A percentile compares a stretch with the other conserved stretches of the same genome.
Evolutionary conservation across 2,797 vertebrate genomes (phyloP).

Genomic region (Sebastes cheni): DNA sequence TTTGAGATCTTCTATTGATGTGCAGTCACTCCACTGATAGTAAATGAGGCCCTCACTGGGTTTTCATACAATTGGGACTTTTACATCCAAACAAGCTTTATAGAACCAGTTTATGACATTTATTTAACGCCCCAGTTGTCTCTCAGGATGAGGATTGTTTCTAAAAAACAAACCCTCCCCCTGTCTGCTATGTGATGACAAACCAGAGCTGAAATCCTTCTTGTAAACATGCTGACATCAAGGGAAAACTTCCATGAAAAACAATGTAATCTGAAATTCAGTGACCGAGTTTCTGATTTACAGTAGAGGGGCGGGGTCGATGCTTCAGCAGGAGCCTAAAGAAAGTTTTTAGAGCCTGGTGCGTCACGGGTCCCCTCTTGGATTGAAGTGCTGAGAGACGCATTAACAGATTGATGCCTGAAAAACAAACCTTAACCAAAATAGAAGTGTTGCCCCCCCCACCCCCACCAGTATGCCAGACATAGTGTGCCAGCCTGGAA

Average conservation of each 20-base stretch:
- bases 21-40: slow-evolving; percentile 3
- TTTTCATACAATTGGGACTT: slow-evolving; percentile 9
- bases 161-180: slow-evolving; percentile 8
- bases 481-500: slow-evolving; percentile 50
- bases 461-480: slow-evolving; percentile 46
- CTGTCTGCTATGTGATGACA: background rate
- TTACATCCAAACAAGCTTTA: background rate
- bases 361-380: slow-evolving; percentile 41
- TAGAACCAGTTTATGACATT: slow-evolving; percentile 22
- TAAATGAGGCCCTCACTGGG: background rate
- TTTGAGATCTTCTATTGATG: slow-evolving; percentile 3
- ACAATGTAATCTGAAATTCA: slow-evolving; percentile 2
- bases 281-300: slow-evolving; percentile 36
- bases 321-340: slow-evolving; percentile 47
- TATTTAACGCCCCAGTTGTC: slow-evolving; percentile 22
- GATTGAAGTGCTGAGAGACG: slow-evolving; percentile 54
- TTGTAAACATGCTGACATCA: background rate
- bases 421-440: slow-evolving; percentile 80
- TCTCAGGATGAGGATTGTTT: slow-evolving; percentile 15
- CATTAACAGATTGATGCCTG: slow-evolving; percentile 71
- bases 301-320: background rate
- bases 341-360: slow-evolving; percentile 49
- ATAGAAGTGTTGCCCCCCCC: slow-evolving; percentile 73
- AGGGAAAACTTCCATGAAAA: background rate
- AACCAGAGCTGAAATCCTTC: slow-evolving; percentile 15